Evolutionary conservation across 1,140 invertebrate genomes (phyloP).

Genomic region (Cydia strobilella): DNA sequence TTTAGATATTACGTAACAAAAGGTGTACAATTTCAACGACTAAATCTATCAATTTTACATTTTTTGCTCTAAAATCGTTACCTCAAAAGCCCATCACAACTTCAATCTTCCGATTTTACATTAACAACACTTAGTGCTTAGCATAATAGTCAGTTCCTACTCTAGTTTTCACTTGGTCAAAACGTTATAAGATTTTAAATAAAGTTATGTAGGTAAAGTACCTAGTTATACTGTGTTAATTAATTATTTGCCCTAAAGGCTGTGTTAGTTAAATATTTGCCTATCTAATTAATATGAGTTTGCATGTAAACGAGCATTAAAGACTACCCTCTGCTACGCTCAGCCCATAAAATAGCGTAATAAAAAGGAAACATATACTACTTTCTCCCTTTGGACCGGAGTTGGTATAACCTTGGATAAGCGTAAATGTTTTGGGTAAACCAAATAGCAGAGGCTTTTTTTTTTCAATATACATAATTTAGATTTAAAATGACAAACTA

Average conservation of each 20-base stretch:
- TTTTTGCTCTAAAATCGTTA: no score
- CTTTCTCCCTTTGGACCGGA: neutral
- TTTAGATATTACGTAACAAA: no score
- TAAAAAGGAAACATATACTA: neutral
- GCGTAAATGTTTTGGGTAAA: neutral
- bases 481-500: no score
- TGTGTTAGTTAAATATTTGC: neutral
- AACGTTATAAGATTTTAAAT: neutral
- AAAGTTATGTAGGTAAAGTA: neutral
- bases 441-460: no score
- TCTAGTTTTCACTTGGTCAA: neutral
- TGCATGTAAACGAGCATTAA: constrained; percentile 1
- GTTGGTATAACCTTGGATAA: constrained; percentile 1
- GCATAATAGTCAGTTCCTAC: no score
- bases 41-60: no score
- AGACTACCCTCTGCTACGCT: neutral
- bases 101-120: no score
- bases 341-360: neutral
- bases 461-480: no score
- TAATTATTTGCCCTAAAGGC: no score
- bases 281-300: neutral
- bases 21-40: no score
- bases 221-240: neutral
- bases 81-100: no score
- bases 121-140: no score